Evolutionary conservation across 2,797 vertebrate species (phyloP).

Genomic region (Sebastes nivosus): DNA sequence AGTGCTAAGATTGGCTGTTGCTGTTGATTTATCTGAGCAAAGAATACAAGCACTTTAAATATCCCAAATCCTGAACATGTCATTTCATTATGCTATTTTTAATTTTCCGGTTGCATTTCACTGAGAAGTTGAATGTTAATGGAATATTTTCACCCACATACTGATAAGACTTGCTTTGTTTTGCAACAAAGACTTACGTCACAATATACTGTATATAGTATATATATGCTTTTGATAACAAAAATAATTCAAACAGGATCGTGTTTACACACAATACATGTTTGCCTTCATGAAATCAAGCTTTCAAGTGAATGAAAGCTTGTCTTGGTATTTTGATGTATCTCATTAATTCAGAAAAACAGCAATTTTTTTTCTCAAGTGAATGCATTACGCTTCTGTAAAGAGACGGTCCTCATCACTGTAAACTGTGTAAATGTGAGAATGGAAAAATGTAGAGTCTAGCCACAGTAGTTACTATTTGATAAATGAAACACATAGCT

Average conservation of each 20-base stretch:
- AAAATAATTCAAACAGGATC: background rate
- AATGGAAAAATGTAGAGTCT: no score
- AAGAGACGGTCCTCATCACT: no score
- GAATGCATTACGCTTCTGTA: no score
- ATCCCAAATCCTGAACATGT: background rate
- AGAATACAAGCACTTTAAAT: background rate
- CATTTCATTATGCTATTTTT: background rate
- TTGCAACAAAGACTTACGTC: conserved; percentile 46
- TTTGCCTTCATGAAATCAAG: background rate
- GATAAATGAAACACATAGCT: no score
- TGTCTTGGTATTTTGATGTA: no score
- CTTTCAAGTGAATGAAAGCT: no score
- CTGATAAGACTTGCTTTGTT: conserved; percentile 51
- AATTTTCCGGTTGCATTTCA: background rate
- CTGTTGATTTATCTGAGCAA: background rate
- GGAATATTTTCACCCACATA: conserved; percentile 18
- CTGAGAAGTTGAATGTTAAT: background rate
- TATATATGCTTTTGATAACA: conserved; percentile 20
- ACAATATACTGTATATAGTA: background rate
- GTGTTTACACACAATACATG: background rate
- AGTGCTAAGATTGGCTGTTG: conserved; percentile 16
- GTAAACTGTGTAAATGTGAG: no score
- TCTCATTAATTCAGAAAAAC: no score
- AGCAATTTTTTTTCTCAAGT: no score
- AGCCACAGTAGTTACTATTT: no score